Conservation (phyloP, 2,888 invertebrate species). For the Melinaea marsaeus region DNA sequence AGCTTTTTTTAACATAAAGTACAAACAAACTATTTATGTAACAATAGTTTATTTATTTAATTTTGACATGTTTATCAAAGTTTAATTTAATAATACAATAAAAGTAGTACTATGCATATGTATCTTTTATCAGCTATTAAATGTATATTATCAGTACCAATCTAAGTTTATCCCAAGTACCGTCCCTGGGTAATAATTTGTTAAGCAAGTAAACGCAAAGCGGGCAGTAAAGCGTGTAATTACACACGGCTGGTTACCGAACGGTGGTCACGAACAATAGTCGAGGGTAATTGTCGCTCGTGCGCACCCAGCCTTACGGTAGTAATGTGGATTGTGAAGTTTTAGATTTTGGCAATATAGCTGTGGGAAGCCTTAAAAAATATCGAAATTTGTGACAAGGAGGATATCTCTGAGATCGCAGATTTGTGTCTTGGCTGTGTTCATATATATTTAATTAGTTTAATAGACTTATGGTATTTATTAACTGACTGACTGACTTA, state of each 20-base stretch:
- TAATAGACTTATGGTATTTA: no score
- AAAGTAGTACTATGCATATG: no score
- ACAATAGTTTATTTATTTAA: not conserved
- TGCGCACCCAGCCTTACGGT: constrained; percentile 44
- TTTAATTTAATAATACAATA: not conserved
- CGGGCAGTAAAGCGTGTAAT: constrained; percentile 36
- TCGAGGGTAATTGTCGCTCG: constrained; percentile 39
- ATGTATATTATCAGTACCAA: not conserved
- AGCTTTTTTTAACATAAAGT: not conserved
- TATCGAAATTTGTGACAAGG: no score
- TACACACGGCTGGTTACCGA: constrained; percentile 30
- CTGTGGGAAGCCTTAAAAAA: not conserved
- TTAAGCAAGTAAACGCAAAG: constrained; percentile 29
- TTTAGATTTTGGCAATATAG: constrained; percentile 1
- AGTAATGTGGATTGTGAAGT: constrained; percentile 3
- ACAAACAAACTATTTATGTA: not conserved
- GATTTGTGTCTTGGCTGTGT: no score
- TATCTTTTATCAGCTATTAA: no score
- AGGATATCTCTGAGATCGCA: no score
- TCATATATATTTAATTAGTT: no score
- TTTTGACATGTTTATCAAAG: not conserved
- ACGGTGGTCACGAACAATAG: constrained; percentile 34
- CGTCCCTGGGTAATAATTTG: constrained; percentile 28
- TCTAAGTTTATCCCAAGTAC: constrained; percentile 6
- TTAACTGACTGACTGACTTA: no score